These are phyloP conservation scores for Drosophila leonis DNA, from an alignment of 2,888 invertebrate genomes.

Conservation along the genomic window DNA sequence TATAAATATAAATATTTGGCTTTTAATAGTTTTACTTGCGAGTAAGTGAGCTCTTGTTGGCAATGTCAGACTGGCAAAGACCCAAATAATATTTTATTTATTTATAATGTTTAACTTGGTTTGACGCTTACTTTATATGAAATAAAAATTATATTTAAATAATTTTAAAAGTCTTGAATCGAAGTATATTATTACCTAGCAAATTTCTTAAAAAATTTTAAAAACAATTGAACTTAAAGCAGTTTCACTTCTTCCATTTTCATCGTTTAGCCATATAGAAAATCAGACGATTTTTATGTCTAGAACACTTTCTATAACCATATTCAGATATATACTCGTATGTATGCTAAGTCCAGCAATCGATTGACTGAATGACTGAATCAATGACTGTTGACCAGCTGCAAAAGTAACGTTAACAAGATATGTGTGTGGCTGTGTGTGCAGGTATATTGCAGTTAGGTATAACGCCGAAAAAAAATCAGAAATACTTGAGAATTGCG, in stretches of 20 bases:
- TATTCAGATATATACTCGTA: constrained; percentile 10
- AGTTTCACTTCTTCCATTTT: constrained; percentile 52
- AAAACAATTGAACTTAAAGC: background rate
- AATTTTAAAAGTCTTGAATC: no score
- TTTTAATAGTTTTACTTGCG: background rate
- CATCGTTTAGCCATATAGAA: constrained; percentile 6
- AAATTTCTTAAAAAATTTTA: background rate
- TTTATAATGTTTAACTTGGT: no score
- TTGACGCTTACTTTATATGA: no score
- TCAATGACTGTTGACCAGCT: constrained; percentile 10
- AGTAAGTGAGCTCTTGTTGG: background rate
- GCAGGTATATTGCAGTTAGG: constrained; percentile 26
- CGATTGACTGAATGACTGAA: constrained; percentile 7
- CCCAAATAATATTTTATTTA: no score
- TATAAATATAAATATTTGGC: constrained; percentile 3
- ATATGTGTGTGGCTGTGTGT: background rate
- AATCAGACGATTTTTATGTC: constrained; percentile 12
- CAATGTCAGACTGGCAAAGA: background rate
- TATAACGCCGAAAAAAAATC: constrained; percentile 15
- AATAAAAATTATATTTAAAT: no score
- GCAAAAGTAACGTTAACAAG: constrained; percentile 48
- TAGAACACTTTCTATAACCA: constrained; percentile 75
- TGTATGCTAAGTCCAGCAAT: background rate
- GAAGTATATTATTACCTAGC: no score
- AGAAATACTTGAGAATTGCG: constrained; percentile 17